Evolutionary conservation across 2,113 vertebrate species (phyloP).

Genomic region (Callipepla squamata): DNA sequence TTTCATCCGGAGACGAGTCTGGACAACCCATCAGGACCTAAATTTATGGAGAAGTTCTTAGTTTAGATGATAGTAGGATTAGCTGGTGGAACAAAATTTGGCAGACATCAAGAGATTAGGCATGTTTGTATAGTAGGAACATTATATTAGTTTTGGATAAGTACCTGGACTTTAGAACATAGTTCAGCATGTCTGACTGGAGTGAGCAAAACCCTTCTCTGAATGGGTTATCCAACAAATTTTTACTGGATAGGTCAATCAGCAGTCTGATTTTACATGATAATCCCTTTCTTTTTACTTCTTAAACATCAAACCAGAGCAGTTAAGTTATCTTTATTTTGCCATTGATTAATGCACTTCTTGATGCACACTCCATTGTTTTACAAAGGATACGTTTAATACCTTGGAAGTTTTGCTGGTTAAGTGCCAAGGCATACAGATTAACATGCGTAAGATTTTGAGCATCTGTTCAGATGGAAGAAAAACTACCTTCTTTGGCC

Average conservation of each 20-base stretch:
- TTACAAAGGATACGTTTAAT: background rate
- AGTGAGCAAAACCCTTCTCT: conserved; percentile 5
- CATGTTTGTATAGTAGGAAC: conserved; percentile 24
- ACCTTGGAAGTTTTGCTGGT: background rate
- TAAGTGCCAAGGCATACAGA: background rate
- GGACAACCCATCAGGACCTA: background rate
- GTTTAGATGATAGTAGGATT: background rate
- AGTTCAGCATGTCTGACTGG: background rate
- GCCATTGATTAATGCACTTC: background rate
- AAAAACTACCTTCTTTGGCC: background rate
- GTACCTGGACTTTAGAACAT: background rate
- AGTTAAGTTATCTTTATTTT: background rate
- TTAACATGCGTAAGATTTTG: background rate
- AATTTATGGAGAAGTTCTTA: conserved; percentile 27
- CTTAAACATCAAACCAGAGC: background rate
- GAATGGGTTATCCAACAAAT: background rate
- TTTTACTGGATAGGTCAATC: background rate
- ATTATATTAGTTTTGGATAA: conserved; percentile 25
- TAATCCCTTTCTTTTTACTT: background rate
- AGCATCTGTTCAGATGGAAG: background rate
- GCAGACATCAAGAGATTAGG: background rate
- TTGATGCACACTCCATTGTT: background rate
- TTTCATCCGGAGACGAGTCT: background rate
- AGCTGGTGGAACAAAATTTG: conserved; percentile 22
- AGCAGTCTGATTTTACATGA: background rate